phyloP scores from a whole-genome alignment of 2,888 invertebrate genomes.

The Chydorus sphaericus region DNA sequence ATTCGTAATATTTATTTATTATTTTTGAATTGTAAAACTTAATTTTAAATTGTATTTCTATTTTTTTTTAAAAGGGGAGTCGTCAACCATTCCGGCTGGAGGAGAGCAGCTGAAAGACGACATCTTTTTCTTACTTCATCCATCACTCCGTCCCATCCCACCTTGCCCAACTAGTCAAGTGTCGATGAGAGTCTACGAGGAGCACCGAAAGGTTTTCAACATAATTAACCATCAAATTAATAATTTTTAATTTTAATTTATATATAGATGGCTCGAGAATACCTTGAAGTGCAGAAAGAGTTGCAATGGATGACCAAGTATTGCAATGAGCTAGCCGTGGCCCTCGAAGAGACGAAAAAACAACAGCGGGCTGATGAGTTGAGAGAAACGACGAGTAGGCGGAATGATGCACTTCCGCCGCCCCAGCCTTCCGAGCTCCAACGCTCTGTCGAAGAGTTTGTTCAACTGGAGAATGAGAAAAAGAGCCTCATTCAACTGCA shows the following conservation, averaged over 20 bases:
- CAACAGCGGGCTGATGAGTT: constrained; percentile 29
- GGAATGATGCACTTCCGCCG: constrained; percentile 25
- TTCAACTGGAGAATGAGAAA: constrained; percentile 54
- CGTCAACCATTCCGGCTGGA: neutral
- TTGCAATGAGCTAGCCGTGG: constrained; percentile 55
- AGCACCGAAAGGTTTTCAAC: constrained; percentile 46
- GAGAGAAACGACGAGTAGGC: constrained; percentile 24
- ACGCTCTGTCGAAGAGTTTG: constrained; percentile 44
- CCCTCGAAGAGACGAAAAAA: constrained; percentile 31
- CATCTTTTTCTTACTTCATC: constrained; percentile 3
- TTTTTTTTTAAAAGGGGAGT: no score
- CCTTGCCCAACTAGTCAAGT: constrained; percentile 8
- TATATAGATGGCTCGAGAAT: constrained; percentile 63
- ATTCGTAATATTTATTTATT: no score
- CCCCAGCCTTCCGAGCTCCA: constrained; percentile 15
- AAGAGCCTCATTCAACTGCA: constrained; percentile 51
- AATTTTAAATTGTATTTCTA: no score
- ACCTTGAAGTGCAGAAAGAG: constrained; percentile 75
- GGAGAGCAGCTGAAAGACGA: constrained; percentile 5
- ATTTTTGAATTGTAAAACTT: no score
- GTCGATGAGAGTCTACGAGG: constrained; percentile 46
- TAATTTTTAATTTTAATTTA: constrained; percentile 16
- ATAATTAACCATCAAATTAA: constrained; percentile 8
- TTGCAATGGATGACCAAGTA: constrained; percentile 63
- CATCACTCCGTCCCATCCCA: constrained; percentile 2